phyloP scores from a whole-genome alignment of 2,888 invertebrate species.

The Eupsilia transversa region DNA sequence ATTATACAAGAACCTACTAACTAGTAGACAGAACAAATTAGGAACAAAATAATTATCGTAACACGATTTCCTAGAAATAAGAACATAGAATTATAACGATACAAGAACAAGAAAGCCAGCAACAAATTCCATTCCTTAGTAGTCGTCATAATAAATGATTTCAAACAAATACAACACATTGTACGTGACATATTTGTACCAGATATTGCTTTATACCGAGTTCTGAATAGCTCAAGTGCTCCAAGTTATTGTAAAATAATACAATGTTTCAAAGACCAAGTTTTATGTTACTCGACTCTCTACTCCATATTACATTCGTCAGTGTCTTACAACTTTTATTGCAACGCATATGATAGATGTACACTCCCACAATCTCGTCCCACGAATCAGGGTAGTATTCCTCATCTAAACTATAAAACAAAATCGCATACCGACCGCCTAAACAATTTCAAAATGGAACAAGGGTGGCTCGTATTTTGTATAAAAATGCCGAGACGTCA shows the following conservation, averaged over 20 bases:
- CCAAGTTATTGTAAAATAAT: slow-evolving; percentile 78
- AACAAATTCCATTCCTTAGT: slow-evolving; percentile 37
- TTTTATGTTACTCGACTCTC: slow-evolving; percentile 78
- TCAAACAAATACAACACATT: slow-evolving; percentile 57
- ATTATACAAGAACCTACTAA: background rate
- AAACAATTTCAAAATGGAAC: slow-evolving; percentile 87
- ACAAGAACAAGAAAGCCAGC: background rate
- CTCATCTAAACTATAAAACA: slow-evolving; percentile 80
- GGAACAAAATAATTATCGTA: background rate
- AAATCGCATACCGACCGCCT: slow-evolving; percentile 81
- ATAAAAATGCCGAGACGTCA: slow-evolving; percentile 88
- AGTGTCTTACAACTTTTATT: slow-evolving; percentile 88
- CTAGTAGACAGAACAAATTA: background rate
- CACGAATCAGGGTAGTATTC: slow-evolving; percentile 71
- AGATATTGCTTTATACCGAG: slow-evolving; percentile 66
- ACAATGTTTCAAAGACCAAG: slow-evolving; percentile 78
- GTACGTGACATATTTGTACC: slow-evolving; percentile 63
- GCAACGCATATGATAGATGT: slow-evolving; percentile 84
- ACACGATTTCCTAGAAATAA: slow-evolving; percentile 16
- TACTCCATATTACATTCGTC: slow-evolving; percentile 86
- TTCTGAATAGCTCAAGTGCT: slow-evolving; percentile 70
- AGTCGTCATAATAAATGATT: slow-evolving; percentile 57
- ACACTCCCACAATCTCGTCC: slow-evolving; percentile 80
- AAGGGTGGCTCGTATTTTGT: slow-evolving; percentile 83
- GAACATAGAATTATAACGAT: slow-evolving; percentile 13